Base-by-base conservation (phyloP, 2,888 invertebrate species). In the Dichetophora obliterata region DNA sequence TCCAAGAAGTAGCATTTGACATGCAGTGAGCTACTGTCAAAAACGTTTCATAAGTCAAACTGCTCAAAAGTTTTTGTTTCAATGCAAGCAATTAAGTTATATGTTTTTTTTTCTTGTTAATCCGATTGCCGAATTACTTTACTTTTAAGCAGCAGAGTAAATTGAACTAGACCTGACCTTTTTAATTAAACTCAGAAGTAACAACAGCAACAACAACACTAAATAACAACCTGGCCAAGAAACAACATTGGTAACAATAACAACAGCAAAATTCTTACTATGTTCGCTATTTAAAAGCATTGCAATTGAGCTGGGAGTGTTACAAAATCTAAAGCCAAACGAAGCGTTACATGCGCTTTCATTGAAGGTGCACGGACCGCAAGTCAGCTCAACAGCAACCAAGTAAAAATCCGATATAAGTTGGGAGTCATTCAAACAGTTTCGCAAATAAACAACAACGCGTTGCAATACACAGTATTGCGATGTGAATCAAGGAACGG, bases 141-240 rank as follows among this genome's bases (percentile, higher is more conserved):
- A 27, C 59, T 59, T 59, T 59, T 8, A 14, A 59, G 27, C 59
- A 75, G 76, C 75, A 65, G 74, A 71, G 66, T 22, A 72, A 76
- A 78, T 78, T 76, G 59, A 78, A 78, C 76, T 76, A 71, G 78
- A 78, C 70, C 76, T 76, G 78, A 75, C 75, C 76, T 76, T 76
- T 78, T 78, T 78, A 78, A 78, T 78, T 78, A 78, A 78, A 78
- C 74, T 75, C 76, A 79, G 50, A 65, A 77, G 59, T 75, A 78
- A 57, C 70, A 70, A 50, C 57, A 59, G 48, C 63, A 77, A 80
- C 70, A 77, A 73, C 77, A 75, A 50, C 48, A 16, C 14, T 11
- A 31, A 1, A 57, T 19, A 24, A 57, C 9, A 43, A 43, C 43
- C 1, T 43, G 43, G 43, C 14, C 43, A 14, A 37, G 66, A 6